Evolutionary conservation across 2,888 invertebrate species (phyloP), one percentile per base, ranked within the genome.

Genomic region (Epinotia nisella): DNA sequence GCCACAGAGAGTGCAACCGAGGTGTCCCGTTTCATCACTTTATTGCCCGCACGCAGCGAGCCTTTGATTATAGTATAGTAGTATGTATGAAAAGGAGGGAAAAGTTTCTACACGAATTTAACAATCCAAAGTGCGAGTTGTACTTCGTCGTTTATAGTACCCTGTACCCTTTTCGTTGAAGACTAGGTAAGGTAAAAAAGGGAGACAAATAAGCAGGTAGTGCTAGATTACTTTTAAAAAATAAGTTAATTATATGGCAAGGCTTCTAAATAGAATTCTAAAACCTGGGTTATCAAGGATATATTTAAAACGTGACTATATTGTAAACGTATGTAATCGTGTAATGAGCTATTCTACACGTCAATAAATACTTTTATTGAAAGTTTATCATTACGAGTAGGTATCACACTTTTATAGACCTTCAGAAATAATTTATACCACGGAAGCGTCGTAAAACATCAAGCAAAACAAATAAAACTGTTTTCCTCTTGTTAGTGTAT

Each of bases 391-490:
- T 45, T 56, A 56, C n/a, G n/a, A n/a, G n/a, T n/a, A n/a, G n/a
- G n/a, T n/a, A n/a, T n/a, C n/a, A n/a, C 58, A 29, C 4, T 29
- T 24, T 58, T 17, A 35, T 53, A 19, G n/a, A n/a, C 9, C 19
- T 15, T 7, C 4, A 41, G 35, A 65, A 55, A 21, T 65, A 41
- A 55, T 66, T 41, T 41, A 55, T 66, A 11, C 0, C 24, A 24
- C 10, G 21, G 19, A 55, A 19, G 0, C 3, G 19, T 53, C 35
- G 15, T 55, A 65, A 65, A 19, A 21, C 13, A 17, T 35, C 15
- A 11, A 49, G 49, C 24, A 49, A 53, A 53, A 41, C 55, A 21
- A 55, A 55, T 66, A n/a, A 24, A 56, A 11, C 21, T n/a, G 66
- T 21, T 41, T 17, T 53, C 1, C 65, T 13, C 19, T 29, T 24